Percentiles rank a stretch among this genome's conserved stretches.
These are phyloP conservation scores for Glaucidium brasilianum DNA, from an alignment of 2,113 vertebrate species.

Conservation along the genomic window DNA sequence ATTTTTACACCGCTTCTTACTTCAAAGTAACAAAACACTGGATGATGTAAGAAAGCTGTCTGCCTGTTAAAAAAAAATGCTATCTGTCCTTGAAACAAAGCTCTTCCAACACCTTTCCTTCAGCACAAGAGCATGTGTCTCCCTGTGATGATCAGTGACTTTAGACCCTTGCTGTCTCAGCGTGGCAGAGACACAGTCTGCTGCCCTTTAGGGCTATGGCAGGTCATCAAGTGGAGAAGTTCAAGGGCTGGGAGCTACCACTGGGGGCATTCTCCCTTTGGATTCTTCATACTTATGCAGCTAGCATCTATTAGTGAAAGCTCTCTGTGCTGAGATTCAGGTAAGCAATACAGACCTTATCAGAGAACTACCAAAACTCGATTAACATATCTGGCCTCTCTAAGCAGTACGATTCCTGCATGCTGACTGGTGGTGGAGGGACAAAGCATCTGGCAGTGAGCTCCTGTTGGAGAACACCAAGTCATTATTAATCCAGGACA, in stretches of 20 bases:
- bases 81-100: neutral
- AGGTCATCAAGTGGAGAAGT: neutral
- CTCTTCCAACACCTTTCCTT: neutral
- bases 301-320: neutral
- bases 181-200: neutral
- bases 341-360: neutral
- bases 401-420: neutral
- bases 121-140: neutral
- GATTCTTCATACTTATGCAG: neutral
- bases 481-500: neutral
- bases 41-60: neutral
- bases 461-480: neutral
- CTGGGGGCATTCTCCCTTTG: neutral
- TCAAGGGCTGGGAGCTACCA: neutral
- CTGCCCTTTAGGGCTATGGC: neutral
- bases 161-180: neutral
- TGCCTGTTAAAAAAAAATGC: neutral
- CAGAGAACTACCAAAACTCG: neutral
- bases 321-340: neutral
- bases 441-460: neutral
- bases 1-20: neutral
- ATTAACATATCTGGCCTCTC: neutral
- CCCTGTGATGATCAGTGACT: neutral
- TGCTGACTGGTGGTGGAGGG: neutral
- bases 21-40: neutral